phyloP scores from a whole-genome alignment of 2,797 vertebrate genomes.

The Cryptoprocta ferox region DNA sequence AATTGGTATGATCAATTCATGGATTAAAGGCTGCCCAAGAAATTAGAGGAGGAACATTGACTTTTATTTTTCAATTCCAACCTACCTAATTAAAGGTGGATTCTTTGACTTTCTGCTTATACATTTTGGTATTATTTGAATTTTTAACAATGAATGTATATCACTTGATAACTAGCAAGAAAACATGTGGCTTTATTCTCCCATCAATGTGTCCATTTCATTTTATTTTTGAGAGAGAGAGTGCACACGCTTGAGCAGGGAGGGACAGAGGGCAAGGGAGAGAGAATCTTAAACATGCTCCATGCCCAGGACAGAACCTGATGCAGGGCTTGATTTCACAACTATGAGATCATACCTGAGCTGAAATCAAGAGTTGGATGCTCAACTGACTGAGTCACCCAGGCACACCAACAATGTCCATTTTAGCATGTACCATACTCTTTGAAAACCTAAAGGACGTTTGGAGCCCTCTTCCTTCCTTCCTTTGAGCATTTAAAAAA shows the following conservation, averaged over 20 bases:
- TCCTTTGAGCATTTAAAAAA: not conserved
- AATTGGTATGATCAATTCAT: not conserved
- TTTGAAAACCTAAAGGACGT: not conserved
- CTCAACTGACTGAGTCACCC: too few species aligned
- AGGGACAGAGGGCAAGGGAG: too few species aligned
- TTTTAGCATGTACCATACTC: not conserved
- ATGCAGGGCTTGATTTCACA: too few species aligned
- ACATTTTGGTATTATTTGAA: not conserved
- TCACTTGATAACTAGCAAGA: not conserved
- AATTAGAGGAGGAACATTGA: not conserved
- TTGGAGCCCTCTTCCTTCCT: not conserved
- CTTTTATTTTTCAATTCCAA: conserved; percentile 15
- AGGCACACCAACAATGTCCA: accelerated
- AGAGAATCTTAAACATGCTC: too few species aligned
- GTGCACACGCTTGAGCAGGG: too few species aligned
- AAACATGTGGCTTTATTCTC: not conserved
- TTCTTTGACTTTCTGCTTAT: not conserved
- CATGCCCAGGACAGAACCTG: too few species aligned
- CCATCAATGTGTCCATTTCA: not conserved
- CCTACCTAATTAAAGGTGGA: not conserved
- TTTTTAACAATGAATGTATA: not conserved
- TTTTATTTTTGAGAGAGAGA: not conserved
- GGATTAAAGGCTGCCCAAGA: not conserved
- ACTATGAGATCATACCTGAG: too few species aligned
- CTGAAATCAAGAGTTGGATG: too few species aligned